phyloP scores from a whole-genome alignment of 2,888 invertebrate genomes.

The Epsilonema sp. region DNA sequence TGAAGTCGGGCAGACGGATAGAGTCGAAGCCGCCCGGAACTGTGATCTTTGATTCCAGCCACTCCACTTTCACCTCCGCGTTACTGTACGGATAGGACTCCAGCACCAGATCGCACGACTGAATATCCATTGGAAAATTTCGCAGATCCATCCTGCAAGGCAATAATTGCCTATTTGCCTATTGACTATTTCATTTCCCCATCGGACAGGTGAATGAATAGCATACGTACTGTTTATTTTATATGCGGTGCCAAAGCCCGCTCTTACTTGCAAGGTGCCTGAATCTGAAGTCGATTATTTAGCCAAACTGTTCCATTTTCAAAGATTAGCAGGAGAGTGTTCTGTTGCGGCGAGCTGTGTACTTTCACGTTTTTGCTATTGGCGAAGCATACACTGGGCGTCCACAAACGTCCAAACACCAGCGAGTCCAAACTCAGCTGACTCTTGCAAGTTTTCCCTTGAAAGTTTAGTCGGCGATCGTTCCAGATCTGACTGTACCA shows the following conservation, averaged over 20 bases:
- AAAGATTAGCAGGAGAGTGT: slow-evolving; percentile 6
- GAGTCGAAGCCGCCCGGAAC: background rate
- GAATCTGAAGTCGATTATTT: slow-evolving; percentile 1
- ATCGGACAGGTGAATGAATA: too few relatives aligned
- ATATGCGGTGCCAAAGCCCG: too few relatives aligned
- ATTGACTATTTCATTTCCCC: too few relatives aligned
- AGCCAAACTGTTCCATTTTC: slow-evolving; percentile 8
- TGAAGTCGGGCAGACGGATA: slow-evolving; percentile 1
- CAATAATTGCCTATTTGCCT: too few relatives aligned
- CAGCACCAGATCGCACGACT: slow-evolving; percentile 2
- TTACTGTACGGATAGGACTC: slow-evolving; percentile 6
- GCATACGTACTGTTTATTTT: too few relatives aligned
- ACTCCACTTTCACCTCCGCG: slow-evolving; percentile 4
- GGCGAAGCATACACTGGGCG: slow-evolving; percentile 6
- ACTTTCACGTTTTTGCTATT: too few relatives aligned
- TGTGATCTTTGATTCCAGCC: background rate
- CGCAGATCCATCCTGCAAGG: slow-evolving; percentile 7
- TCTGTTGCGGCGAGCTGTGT: slow-evolving; percentile 3
- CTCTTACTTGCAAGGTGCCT: too few relatives aligned
- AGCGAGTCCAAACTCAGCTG: slow-evolving; percentile 6
- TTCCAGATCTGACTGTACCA: slow-evolving; percentile 8
- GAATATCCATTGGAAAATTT: slow-evolving; percentile 7
- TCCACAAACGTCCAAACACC: slow-evolving; percentile 6
- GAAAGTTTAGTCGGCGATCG: slow-evolving; percentile 1
- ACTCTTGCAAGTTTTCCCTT: background rate